A percentile compares a stretch with the other conserved stretches of the same genome.
These are phyloP conservation scores for Pelodytes ibericus DNA, from an alignment of 2,797 vertebrate species.

Conservation along the genomic window DNA sequence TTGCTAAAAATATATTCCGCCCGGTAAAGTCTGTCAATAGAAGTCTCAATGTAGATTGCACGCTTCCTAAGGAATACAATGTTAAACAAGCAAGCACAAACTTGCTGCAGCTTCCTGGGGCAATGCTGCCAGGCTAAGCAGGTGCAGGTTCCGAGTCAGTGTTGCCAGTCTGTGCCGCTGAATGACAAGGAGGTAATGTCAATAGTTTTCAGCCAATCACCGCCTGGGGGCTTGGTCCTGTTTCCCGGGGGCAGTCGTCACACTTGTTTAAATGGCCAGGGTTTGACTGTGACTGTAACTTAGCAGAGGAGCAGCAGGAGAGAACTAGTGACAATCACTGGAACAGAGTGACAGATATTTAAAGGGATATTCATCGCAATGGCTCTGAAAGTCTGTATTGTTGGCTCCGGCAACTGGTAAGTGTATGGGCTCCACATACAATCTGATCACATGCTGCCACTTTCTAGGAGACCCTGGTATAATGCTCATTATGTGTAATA, in stretches of 20 bases:
- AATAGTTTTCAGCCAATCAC: slow-evolving; percentile 36
- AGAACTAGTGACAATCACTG: slow-evolving; percentile 4
- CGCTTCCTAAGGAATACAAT: too few relatives aligned
- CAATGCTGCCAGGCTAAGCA: background rate
- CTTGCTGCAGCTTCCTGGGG: slow-evolving; percentile 9
- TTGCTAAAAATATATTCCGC: too few relatives aligned
- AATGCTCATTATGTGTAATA: too few relatives aligned
- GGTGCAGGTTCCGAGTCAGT: background rate
- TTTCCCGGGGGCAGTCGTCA: background rate
- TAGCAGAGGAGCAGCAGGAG: background rate
- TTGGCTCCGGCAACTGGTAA: slow-evolving; percentile 98
- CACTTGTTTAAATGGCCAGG: slow-evolving; percentile 42
- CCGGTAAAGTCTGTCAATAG: too few relatives aligned
- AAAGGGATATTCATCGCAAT: background rate
- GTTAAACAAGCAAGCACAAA: too few relatives aligned
- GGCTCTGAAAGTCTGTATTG: slow-evolving; percentile 81
- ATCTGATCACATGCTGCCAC: too few relatives aligned
- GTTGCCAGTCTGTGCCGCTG: background rate
- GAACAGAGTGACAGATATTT: background rate
- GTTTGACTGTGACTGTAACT: background rate
- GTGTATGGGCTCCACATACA: too few relatives aligned
- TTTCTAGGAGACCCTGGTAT: too few relatives aligned
- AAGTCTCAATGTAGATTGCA: too few relatives aligned
- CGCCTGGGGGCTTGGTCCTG: slow-evolving; percentile 36
- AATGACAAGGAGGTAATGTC: background rate